Evolutionary conservation across 2,888 invertebrate genomes (phyloP), one percentile per base, ranked within the genome.

Genomic region (Agrypnus murinus): DNA sequence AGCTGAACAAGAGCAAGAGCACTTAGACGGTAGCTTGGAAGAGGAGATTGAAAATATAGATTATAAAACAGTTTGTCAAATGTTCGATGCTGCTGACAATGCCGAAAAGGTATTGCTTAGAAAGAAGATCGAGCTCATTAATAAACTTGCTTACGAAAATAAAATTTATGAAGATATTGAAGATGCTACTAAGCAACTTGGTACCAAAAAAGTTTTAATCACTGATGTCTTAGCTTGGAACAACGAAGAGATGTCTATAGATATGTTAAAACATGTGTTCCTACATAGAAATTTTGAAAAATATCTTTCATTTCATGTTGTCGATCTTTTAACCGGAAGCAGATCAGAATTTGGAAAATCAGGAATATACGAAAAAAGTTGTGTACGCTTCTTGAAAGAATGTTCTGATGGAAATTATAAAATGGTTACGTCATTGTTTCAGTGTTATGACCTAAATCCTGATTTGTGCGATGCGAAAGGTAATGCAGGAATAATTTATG

Each of bases 401-500:
- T 85, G 84, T 69, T 67, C 74, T 8, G 68, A 77, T 7, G 83
- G 83, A 1, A 69, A 77, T 15, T 1, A 71, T 12, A 79, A 66
- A 25, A 62, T 79, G 59, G 86, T 87, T 15, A 81, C 83, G 2
- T 79, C 83, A 65, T 80, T 87, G 17, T 77, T 88, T 31, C 85
- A 85, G 60, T 84, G 85, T 57, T 70, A 78, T 12, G 80, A 86
- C 45, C 81, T 89, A 9, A 78, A 87, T 77, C 87, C 88, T 1
- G 86, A 89, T 76, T 72, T 90, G n/a, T 79, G 87, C 1, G 90
- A 90, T 77, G 79, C 82, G 9, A 83, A 83, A 76, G 90, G 90
- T 9, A 90, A 90, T 77, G 85, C 87, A 8, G 87, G 86, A 10
- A 48, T 90, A 8, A 87, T 89, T 83, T 89, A 87, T 72, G 90